Conservation (phyloP, 2,113 vertebrate species). For the Gobius niger region DNA sequence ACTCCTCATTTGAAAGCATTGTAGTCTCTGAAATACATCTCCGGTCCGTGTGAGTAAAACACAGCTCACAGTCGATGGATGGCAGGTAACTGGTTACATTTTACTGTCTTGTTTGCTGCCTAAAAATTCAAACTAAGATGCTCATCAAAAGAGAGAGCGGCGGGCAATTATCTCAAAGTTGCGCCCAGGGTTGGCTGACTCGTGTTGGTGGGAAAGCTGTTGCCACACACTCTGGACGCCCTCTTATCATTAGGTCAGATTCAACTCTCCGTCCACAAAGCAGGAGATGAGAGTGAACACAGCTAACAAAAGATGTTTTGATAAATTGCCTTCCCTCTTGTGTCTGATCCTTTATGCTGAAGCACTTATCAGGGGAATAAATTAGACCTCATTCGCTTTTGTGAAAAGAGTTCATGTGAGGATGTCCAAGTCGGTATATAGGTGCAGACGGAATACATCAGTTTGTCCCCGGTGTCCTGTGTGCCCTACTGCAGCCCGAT, state of each 20-base stretch:
- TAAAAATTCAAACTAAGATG: too few species aligned
- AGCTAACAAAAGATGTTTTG: constrained; percentile 11
- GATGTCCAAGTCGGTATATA: not conserved
- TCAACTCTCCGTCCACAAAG: not conserved
- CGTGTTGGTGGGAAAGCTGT: not conserved
- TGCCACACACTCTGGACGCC: not conserved
- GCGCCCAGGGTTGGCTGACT: not conserved
- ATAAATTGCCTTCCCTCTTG: not conserved
- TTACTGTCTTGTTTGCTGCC: too few species aligned
- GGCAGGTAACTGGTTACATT: too few species aligned
- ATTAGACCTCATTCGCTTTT: not conserved
- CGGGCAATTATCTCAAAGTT: not conserved
- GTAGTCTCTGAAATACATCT: too few species aligned
- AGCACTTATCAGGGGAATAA: not conserved
- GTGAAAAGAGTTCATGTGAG: not conserved
- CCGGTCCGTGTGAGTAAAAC: too few species aligned
- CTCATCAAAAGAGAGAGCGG: not conserved
- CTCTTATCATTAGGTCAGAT: not conserved
- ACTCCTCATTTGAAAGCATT: too few species aligned
- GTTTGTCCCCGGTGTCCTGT: constrained; percentile 3
- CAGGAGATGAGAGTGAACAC: not conserved
- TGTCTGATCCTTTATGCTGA: not conserved
- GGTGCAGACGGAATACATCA: not conserved
- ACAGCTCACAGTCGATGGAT: too few species aligned
- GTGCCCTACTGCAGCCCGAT: constrained; percentile 15